phyloP scores from a whole-genome alignment of 2,888 invertebrate genomes.

The Electrophaes corylata region DNA sequence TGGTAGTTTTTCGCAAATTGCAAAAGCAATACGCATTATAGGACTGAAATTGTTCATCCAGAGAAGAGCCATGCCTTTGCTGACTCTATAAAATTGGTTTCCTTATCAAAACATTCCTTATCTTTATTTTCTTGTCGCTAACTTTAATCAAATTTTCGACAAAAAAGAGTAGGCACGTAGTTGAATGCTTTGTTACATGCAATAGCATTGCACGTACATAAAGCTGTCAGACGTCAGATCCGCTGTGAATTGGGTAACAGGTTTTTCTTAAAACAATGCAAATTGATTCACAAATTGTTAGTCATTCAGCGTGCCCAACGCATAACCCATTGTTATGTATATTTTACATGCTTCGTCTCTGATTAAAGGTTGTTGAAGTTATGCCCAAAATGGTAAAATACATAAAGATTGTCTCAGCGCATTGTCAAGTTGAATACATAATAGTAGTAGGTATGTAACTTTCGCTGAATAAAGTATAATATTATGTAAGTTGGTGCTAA shows the following conservation, averaged over 20 bases:
- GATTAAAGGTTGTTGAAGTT: background rate
- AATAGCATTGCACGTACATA: background rate
- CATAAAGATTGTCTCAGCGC: no score
- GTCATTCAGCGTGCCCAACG: background rate
- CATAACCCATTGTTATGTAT: conserved; percentile 15
- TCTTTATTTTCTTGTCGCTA: no score
- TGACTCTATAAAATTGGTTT: no score
- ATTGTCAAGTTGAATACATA: conserved; percentile 19
- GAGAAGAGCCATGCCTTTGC: no score
- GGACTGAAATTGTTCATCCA: no score
- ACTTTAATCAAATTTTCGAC: no score
- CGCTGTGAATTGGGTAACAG: background rate
- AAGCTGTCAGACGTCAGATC: conserved; percentile 1
- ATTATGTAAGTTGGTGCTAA: background rate
- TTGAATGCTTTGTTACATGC: no score
- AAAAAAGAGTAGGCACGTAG: no score
- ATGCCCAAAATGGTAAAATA: conserved; percentile 3
- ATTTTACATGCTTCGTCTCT: conserved; percentile 2
- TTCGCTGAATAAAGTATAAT: conserved; percentile 19
- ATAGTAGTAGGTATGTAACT: conserved; percentile 31
- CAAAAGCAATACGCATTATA: no score
- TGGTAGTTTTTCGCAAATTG: no score
- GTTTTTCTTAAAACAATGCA: conserved; percentile 14
- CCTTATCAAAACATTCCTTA: no score
- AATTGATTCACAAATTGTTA: conserved; percentile 16